A percentile compares a stretch with the other conserved stretches of the same genome.
phyloP scores from a whole-genome alignment of 2,797 vertebrate species.

The Manis crassicaudata region DNA sequence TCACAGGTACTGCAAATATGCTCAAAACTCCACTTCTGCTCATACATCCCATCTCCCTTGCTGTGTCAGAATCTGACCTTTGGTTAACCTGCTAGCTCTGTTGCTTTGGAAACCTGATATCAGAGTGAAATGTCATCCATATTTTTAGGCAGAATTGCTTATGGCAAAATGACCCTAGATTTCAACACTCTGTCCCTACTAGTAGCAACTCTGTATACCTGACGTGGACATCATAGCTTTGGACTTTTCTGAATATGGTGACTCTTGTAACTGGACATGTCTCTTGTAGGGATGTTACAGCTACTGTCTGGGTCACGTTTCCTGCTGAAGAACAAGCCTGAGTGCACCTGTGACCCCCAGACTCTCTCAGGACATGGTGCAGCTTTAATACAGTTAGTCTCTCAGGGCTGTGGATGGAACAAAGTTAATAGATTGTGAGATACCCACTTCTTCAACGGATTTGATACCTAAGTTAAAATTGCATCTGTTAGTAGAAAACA shows the following conservation, averaged over 20 bases:
- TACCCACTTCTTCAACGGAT: neutral
- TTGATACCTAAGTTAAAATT: conserved; percentile 44
- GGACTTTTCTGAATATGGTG: neutral
- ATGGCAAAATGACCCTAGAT: neutral
- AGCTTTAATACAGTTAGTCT: neutral
- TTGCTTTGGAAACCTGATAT: neutral
- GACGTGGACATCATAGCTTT: neutral
- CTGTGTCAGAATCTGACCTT: neutral
- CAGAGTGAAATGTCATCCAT: neutral
- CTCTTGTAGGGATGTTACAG: neutral
- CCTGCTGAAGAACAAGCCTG: conserved; percentile 6
- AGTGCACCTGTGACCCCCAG: neutral
- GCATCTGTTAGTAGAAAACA: neutral
- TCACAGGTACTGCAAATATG: neutral
- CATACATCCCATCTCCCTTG: neutral
- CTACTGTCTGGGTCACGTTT: neutral
- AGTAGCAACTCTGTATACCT: neutral
- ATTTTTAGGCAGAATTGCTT: conserved; percentile 29
- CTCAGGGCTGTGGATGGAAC: neutral
- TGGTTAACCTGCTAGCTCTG: neutral
- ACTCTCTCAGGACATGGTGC: neutral
- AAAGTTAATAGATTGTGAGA: neutral
- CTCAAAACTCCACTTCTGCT: neutral
- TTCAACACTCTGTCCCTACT: neutral
- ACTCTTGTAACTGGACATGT: neutral